phyloP scores from a whole-genome alignment of 1,140 invertebrate genomes.

The Whitmania pigra region DNA sequence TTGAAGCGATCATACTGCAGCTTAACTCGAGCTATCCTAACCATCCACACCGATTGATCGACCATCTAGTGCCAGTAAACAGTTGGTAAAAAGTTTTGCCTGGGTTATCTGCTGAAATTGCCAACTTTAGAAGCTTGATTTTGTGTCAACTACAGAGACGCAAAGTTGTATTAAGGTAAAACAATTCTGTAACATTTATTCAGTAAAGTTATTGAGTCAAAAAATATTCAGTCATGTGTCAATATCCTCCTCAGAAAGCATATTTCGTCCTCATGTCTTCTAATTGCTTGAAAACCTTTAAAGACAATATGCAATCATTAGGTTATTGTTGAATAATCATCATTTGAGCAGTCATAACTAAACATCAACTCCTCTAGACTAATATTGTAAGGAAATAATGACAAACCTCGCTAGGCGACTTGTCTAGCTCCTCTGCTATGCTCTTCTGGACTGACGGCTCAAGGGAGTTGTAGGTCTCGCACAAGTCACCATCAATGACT shows the following conservation, averaged over 20 bases:
- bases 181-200: neutral
- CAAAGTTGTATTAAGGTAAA: neutral
- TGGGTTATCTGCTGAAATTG: neutral
- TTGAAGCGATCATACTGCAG: too few species aligned
- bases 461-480: conserved; percentile 95
- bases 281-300: conserved; percentile 51
- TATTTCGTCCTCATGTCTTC: conserved; percentile 47
- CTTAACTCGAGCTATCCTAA: neutral
- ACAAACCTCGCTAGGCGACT: conserved; percentile 78
- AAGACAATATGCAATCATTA: conserved; percentile 13
- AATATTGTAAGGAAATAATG: neutral
- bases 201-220: neutral
- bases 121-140: neutral
- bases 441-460: conserved; percentile 84
- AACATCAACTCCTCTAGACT: neutral
- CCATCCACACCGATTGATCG: too few species aligned
- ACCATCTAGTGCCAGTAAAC: too few species aligned
- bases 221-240: neutral
- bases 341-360: conserved; percentile 5
- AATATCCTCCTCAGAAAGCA: conserved; percentile 40
- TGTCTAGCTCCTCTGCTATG: conserved; percentile 83
- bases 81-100: too few species aligned
- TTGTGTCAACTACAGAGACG: neutral
- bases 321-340: conserved; percentile 15
- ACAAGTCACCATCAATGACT: conserved; percentile 95